Evolutionary conservation across 2,888 invertebrate species (phyloP).

Genomic region (Flexamia atlantica): DNA sequence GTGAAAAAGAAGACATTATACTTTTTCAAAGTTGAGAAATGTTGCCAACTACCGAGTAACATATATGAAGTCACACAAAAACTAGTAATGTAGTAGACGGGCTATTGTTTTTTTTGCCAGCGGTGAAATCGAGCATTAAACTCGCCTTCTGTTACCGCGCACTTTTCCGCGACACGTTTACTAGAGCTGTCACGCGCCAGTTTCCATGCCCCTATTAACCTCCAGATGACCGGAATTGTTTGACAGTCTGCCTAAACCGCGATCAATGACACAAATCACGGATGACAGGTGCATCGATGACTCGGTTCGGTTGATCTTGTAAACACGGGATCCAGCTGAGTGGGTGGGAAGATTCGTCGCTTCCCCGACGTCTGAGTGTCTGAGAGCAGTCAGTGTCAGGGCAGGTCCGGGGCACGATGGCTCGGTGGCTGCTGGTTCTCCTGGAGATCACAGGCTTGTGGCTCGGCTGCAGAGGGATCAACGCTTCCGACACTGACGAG

Average conservation of each 20-base stretch:
- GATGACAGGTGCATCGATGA: constrained; percentile 10
- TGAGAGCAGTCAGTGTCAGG: constrained; percentile 10
- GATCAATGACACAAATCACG: constrained; percentile 40
- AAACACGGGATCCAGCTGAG: background rate
- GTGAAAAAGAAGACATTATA: no score
- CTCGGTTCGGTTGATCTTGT: constrained; percentile 21
- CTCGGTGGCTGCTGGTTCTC: background rate
- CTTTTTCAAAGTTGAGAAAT: no score
- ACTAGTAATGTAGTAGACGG: background rate
- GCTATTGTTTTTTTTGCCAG: background rate
- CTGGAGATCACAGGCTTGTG: background rate
- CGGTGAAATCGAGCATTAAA: background rate
- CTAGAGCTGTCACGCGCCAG: constrained; percentile 14
- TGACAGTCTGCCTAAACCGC: background rate
- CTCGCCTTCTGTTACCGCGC: background rate
- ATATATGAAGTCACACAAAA: no score
- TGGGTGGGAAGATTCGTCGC: background rate
- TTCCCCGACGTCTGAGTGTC: no score
- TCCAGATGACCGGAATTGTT: constrained; percentile 4
- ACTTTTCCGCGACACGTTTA: background rate
- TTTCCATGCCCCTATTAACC: constrained; percentile 25
- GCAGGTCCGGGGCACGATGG: background rate
- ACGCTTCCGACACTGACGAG: background rate
- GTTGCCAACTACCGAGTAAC: no score
- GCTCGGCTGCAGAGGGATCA: background rate